Base-by-base conservation (phyloP, 1,140 invertebrate species). In the Tigriopus japonicus region DNA sequence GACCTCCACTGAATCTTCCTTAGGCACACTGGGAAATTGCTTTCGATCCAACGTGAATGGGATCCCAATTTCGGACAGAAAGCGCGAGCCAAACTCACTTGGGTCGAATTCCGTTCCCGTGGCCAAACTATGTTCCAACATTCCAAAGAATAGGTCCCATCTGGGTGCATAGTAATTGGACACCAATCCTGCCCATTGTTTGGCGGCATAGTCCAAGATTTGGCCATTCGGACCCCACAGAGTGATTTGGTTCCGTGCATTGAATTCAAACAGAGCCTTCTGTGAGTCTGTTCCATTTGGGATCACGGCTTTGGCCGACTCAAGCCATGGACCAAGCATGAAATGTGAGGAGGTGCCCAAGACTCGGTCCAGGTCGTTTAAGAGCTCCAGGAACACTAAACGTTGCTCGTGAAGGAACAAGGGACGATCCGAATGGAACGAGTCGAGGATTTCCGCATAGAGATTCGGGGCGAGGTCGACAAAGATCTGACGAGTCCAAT, bases 241-340 rank as follows among this genome's bases (percentile, higher is more conserved):
- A 2, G 89, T 92, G 17, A 96, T 84, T 70, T 95, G 91, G 75
- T 92, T 92, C 40, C 84, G 76, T 0, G 89, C 87, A 72, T 94
- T 93, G 65, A 82, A 82, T 68, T 87, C 83, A 66, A 80, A 86
- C 12, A 81, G 71, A 59, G 66, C 69, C 64, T 83, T 78, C 70
- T 77, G 56, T n/a, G 13, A 5, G 1, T 23, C 23, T 17, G 55
- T 41, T 41, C 28, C 24, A 49, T 15, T 21, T 21, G n/a, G n/a
- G n/a, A 17, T 21, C 14, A 17, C 17, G 1, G 1, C 17, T 42
- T 41, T 23, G 6, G 55, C 55, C 23, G 17, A 3, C 7, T 58
- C 15, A 51, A 58, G 21, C 55, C 55, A 58, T n/a, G 17, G 13
- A 28, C 55, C 55, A 19, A 58, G 28, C 55, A 58, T 40, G 55